A percentile compares a stretch with the other conserved stretches of the same genome.
phyloP scores from a whole-genome alignment of 2,113 vertebrate genomes.

The Cromileptes altivelis region DNA sequence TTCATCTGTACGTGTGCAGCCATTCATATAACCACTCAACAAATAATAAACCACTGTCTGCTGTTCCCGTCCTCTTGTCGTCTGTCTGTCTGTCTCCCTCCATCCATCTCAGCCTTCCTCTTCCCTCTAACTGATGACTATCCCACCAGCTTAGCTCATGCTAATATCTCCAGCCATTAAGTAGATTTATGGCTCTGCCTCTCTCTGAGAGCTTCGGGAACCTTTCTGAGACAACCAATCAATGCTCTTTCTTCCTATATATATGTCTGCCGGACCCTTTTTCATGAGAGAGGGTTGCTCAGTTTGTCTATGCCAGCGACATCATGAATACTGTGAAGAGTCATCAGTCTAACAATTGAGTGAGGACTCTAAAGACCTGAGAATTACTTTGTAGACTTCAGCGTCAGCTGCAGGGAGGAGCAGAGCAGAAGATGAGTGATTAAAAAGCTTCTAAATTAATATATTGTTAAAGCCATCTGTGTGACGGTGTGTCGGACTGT shows the following conservation, averaged over 20 bases:
- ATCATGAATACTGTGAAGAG: not conserved
- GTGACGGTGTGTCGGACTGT: not conserved
- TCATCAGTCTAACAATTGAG: too few species aligned
- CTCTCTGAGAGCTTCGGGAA: conserved; percentile 50
- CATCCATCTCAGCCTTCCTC: conserved; percentile 25
- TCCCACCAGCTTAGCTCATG: conserved; percentile 55
- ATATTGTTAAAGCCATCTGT: conserved; percentile 4
- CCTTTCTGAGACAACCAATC: conserved; percentile 36
- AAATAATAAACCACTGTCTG: conserved; percentile 10
- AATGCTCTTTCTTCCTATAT: conserved; percentile 21
- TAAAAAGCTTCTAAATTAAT: not conserved
- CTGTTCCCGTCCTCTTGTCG: not conserved
- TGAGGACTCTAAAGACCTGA: too few species aligned
- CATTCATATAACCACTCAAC: conserved; percentile 9
- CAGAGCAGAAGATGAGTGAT: too few species aligned
- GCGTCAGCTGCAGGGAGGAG: too few species aligned
- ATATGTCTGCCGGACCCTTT: conserved; percentile 4
- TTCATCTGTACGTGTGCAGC: not conserved
- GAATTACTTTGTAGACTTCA: too few species aligned
- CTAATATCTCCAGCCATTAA: conserved; percentile 72
- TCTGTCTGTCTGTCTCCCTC: conserved; percentile 2
- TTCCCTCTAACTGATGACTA: conserved; percentile 52
- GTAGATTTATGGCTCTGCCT: conserved; percentile 64
- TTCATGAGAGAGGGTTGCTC: not conserved
- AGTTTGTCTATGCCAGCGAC: not conserved